Base-by-base conservation (phyloP, 2,797 vertebrate genomes). In the Bucorvus abyssinicus region DNA sequence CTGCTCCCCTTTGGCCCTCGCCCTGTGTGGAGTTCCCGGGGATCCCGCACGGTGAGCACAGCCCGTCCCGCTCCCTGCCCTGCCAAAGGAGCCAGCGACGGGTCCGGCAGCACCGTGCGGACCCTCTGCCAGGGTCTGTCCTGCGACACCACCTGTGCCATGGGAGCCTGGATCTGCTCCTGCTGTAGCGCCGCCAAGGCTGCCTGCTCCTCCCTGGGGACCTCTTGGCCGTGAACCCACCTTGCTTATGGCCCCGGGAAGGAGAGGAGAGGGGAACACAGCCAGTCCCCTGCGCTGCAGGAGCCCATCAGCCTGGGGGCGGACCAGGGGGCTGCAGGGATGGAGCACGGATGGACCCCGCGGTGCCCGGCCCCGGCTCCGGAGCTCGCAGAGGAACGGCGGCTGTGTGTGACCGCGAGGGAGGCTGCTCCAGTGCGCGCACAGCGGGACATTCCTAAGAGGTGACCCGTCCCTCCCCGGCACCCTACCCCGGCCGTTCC, bases 401-500 rank as follows among this genome's bases (percentile, higher is more conserved):
- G 79, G 65, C 55, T 68, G 30, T 18, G 13, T 84, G 57, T 50
- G 74, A 38, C 7, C 6, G 29, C 26, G 47, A 86, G 34, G 22
- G 45, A 89, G 14, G 27, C 22, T 75, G 78, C 86, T 73, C 71
- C 81, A 87, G 73, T 60, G 38, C 69, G 86, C 92, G 70, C 67
- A 95, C 5, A 30, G 84, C 80, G 89, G 70, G 50, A 83, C 84
- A 93, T 92, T 91, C 89, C 87, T 89, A 77, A 89, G 89, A 87
- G n/a, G 47, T 95, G 92, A 96, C 60, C 52, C 0, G 18, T 83
- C 32, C 67, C 26, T 77, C 56, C 21, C 63, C 42, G 56, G 52
- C 74, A 84, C 2, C 13, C 18, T 4, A 21, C 65, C 27, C 5
- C 24, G 0, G 30, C 53, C 40, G 67, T 75, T 92, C 70, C 63